Evolutionary conservation across 1,140 invertebrate species (phyloP), one percentile per base, ranked within the genome.

Genomic region (Aleiodes sp.): DNA sequence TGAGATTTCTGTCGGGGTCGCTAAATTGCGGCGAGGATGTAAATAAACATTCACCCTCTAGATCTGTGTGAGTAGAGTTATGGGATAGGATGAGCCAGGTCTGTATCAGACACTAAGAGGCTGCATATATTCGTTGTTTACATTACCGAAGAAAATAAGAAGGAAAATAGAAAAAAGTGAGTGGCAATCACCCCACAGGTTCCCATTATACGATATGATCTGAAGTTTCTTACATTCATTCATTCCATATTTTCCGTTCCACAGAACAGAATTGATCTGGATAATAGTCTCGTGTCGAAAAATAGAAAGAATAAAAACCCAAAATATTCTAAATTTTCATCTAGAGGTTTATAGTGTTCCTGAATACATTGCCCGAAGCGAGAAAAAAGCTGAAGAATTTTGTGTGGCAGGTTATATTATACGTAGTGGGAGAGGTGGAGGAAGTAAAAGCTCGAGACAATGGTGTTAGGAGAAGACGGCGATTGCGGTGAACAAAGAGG

Each of bases 301-400:
- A n/a, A n/a, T n/a, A n/a, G n/a, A n/a, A n/a, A n/a, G n/a, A n/a
- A n/a, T n/a, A n/a, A n/a, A n/a, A n/a, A n/a, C n/a, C n/a, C n/a
- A n/a, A n/a, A n/a, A n/a, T n/a, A n/a, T n/a, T n/a, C n/a, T n/a
- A n/a, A n/a, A n/a, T n/a, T n/a, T n/a, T n/a, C n/a, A n/a, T n/a
- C n/a, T n/a, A n/a, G n/a, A n/a, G n/a, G n/a, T n/a, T n/a, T n/a
- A n/a, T n/a, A n/a, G n/a, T n/a, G n/a, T n/a, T n/a, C n/a, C n/a
- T 52, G 46, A 52, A 52, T 52, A 52, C 46, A 52, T 52, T 52
- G 46, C 46, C 16, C 26, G 16, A 52, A 21, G 46, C 21, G 46
- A 52, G 16, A 52, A 52, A 52, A 52, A 52, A 52, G 46, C 26
- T 52, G 21, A 24, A 52, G 46, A 52, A 52, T 52, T 52, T 19